Evolutionary conservation across 2,888 invertebrate genomes (phyloP).

Genomic region (Monochamus alternatus): DNA sequence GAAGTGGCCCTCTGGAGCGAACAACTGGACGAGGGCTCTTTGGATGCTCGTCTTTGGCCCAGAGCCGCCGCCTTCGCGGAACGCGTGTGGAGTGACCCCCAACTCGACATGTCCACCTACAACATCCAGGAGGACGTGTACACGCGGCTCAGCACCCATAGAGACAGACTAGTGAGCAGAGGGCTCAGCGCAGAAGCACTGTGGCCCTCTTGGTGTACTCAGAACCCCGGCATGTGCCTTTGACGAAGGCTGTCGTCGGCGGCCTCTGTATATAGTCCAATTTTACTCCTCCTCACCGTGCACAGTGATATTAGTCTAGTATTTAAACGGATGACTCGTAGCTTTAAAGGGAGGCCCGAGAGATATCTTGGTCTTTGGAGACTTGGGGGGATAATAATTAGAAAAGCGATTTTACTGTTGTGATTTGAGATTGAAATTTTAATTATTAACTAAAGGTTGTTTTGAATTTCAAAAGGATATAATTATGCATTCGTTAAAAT

Average conservation of each 20-base stretch:
- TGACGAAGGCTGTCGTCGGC: constrained; percentile 57
- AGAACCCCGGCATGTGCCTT: constrained; percentile 84
- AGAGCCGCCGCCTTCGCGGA: constrained; percentile 87
- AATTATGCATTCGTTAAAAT: no score
- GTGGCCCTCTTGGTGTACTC: constrained; percentile 85
- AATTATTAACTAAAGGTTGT: no score
- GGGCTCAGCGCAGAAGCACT: constrained; percentile 81
- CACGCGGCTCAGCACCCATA: constrained; percentile 78
- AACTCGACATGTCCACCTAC: constrained; percentile 61
- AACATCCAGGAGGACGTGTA: constrained; percentile 78
- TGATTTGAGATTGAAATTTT: neutral
- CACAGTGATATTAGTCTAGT: constrained; percentile 60
- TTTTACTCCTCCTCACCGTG: constrained; percentile 36
- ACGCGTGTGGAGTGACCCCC: constrained; percentile 82
- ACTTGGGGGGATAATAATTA: neutral
- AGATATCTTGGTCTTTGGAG: neutral
- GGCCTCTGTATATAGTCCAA: constrained; percentile 25
- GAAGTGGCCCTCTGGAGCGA: constrained; percentile 91
- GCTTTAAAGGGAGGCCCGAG: neutral
- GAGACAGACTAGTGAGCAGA: constrained; percentile 76
- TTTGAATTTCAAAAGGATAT: no score
- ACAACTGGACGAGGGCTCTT: constrained; percentile 81
- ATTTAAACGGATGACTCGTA: constrained; percentile 33
- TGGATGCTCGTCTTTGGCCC: constrained; percentile 89
- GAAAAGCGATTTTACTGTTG: neutral